Percentiles rank a stretch among this genome's conserved stretches.
phyloP scores from a whole-genome alignment of 2,113 vertebrate genomes.

The Leptobrachium leishanense region DNA sequence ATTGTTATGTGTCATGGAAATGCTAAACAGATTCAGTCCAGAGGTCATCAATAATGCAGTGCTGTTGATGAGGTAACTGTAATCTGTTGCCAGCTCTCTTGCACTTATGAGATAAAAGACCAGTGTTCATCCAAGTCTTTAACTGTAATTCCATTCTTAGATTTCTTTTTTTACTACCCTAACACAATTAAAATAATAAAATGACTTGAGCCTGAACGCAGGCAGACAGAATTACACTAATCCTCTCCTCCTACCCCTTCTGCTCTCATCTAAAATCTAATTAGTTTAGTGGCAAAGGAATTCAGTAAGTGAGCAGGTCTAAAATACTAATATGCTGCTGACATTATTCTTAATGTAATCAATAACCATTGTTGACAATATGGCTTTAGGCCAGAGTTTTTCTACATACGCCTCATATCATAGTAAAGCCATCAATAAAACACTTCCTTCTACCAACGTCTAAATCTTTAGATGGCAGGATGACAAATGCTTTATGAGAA shows the following conservation, averaged over 20 bases:
- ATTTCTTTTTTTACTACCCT: conserved; percentile 6
- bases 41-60: neutral
- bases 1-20: too few species aligned
- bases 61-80: neutral
- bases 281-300: conserved; percentile 19
- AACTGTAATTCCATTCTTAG: conserved; percentile 22
- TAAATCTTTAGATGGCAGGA: conserved; percentile 18
- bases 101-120: conserved; percentile 8
- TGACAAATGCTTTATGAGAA: conserved; percentile 3
- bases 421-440: conserved; percentile 22
- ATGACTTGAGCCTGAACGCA: conserved; percentile 8
- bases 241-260: conserved; percentile 13
- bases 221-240: conserved; percentile 24
- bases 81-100: neutral
- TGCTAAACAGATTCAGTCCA: neutral
- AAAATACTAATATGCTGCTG: conserved; percentile 28
- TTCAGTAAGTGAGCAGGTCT: conserved; percentile 28
- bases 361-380: conserved; percentile 31
- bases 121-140: too few species aligned
- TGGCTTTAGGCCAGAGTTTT: conserved; percentile 18
- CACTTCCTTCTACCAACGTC: conserved; percentile 4
- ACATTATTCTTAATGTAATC: conserved; percentile 35
- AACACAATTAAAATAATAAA: conserved; percentile 29
- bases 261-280: conserved; percentile 31
- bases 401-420: conserved; percentile 10